phyloP scores from a whole-genome alignment of 2,797 vertebrate genomes.

The Sebastes hubbsi region DNA sequence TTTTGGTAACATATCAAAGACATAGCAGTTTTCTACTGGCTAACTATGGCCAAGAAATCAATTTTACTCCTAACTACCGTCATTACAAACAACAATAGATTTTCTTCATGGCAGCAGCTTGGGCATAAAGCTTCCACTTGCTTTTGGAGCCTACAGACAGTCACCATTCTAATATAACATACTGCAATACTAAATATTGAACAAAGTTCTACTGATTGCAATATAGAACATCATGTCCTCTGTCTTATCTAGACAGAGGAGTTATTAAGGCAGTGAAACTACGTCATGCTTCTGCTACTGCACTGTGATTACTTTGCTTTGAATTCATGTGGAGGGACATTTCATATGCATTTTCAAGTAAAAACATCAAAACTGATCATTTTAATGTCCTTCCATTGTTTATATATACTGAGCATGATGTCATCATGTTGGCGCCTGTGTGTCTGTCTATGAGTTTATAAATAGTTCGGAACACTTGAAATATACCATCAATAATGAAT shows the following conservation, averaged over 20 bases:
- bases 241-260: background rate
- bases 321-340: background rate
- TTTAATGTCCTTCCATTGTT: background rate
- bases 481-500: conserved; percentile 43
- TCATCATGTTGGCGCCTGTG: background rate
- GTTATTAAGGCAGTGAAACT: background rate
- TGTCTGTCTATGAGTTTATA: conserved; percentile 17
- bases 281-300: background rate
- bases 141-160: background rate
- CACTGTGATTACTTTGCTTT: background rate
- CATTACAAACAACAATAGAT: background rate
- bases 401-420: background rate
- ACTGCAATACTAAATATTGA: background rate
- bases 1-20: background rate
- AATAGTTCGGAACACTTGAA: conserved; percentile 19
- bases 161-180: background rate
- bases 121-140: background rate
- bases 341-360: background rate
- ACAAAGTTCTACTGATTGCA: background rate
- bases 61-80: background rate
- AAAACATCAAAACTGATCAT: background rate
- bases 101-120: background rate
- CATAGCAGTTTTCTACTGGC: background rate
- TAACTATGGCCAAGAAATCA: background rate
- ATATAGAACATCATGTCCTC: background rate